Evolutionary conservation across 2,888 invertebrate species (phyloP), one percentile per base, ranked within the genome.

Genomic region (Hirudinaria manillensis): DNA sequence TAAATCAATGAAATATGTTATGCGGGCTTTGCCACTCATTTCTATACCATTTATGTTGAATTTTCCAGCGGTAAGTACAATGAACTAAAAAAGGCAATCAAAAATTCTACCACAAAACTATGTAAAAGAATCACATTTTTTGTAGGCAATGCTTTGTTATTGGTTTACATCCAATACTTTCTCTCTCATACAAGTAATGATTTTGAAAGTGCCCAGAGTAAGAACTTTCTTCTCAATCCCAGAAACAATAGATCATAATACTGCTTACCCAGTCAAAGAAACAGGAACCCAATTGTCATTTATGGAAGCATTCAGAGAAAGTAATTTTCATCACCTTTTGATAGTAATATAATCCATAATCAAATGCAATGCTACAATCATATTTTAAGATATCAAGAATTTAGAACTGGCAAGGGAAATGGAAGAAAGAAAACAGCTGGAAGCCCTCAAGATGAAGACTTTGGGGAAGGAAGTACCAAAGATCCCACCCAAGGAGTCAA

Each of bases 91-190:
- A 38, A 36, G 29, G 24, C 2, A 65, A 19, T 29, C 38, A 1
- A 4, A 45, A 45, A 16, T 16, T 45, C 45, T 45, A 45, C 16
- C n/a, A n/a, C n/a, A n/a, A n/a, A n/a, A n/a, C n/a, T n/a, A n/a
- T n/a, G n/a, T n/a, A n/a, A n/a, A n/a, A n/a, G n/a, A n/a, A n/a
- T n/a, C n/a, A n/a, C n/a, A n/a, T n/a, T n/a, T n/a, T n/a, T n/a
- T 68, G 6, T 74, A 84, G 89, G 94, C 92, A 0, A 90, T 97
- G 82, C 87, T 94, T 66, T 90, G 91, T 51, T 97, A 97, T 83
- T 97, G 96, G 96, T 89, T 90, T 24, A 90, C 92, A 36, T 91
- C 91, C 80, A 97, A 97, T 84, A 89, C 92, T 68, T 89, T 94
- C 78, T 93, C 94, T 0, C 84, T 97, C 3, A 78, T 88, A 0